Evolutionary conservation across 1,140 invertebrate species (phyloP), one percentile per base, ranked within the genome.

Genomic region (Dinoponera quadriceps): DNA sequence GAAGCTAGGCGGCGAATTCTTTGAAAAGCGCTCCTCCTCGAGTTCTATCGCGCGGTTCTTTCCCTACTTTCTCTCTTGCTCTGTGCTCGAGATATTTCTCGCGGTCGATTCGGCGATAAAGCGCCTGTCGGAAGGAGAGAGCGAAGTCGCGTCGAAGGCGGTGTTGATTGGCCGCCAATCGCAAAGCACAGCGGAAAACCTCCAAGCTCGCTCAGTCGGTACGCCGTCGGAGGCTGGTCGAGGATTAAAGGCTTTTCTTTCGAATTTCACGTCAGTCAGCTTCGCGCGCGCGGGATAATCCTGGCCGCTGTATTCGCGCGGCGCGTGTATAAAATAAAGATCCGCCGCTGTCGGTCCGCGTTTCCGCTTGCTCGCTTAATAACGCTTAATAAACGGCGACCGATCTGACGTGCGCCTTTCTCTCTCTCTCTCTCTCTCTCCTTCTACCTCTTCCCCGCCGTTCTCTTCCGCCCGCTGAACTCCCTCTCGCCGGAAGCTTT

Each of bases 231-330:
- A 85, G 83, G 71, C 72, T 75, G 75, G 55, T 84, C 77, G 72
- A 55, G 92, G 91, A 93, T 93, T 93, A 93, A 93, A 92, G 91
- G 92, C 91, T 93, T 91, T 90, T 89, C 90, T 90, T 93, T 92
- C 91, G 89, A 92, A 91, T 93, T 92, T 93, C 90, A 90, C 85
- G 92, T 92, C 91, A 92, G 90, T 92, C 91, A 92, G 84, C 82
- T 73, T 74, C 84, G 88, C 88, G 73, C 88, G 69, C 86, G 85
- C 89, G 72, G 85, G 88, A 89, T 93, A 92, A 93, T 93, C 92
- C 91, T 83, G 33, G 86, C 82, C 68, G 85, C 84, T 91, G 88
- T 91, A 91, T 92, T 91, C 89, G 86, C 89, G 86, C 88, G 85
- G 85, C 89, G 87, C 85, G 89, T 91, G 91, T 92, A 92, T 90